Evolutionary conservation across 2,888 invertebrate species (phyloP), one percentile per base, ranked within the genome.

Genomic region (Anoncus sp.): DNA sequence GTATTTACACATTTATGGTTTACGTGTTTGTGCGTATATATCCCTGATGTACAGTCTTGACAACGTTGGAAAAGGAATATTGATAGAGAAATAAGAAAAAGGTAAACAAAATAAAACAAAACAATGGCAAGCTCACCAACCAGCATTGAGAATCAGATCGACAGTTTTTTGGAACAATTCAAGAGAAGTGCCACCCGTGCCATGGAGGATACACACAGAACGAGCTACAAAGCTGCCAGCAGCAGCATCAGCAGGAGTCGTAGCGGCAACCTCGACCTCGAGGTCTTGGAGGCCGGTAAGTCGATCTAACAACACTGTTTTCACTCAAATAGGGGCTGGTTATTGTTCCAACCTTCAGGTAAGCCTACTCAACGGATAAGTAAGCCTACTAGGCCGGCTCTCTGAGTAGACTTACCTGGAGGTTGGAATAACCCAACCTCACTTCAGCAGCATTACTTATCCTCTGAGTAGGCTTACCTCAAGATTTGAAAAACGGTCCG

Each of bases 81-180:
- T 7, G 22, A 59, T 9, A 16, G n/a, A 35, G n/a, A 66, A 14
- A 40, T 3, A 16, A 24, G 40, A 18, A 24, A 24, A 14, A 55
- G 20, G 20, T 2, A 20, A 40, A n/a, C 55, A 35, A 51, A 35
- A 57, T 35, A 27, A 65, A 38, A 12, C 6, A 38, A 78, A 80
- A 87, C 84, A 89, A 94, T 94, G 94, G 94, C 94, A 84, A 93
- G 92, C 90, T 94, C 95, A 85, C 94, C 95, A 82, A 94, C 94
- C 83, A 96, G 94, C 85, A 95, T 96, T 91, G 96, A 96, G 92
- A 95, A 95, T 87, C 96, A 96, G 93, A 96, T 96, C 92, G 96
- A 96, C 94, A 95, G 95, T 92, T 96, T 96, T 92, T 92, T 96
- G 91, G 96, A 96, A 92, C 96, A 96, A 90, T 96, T 96, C 90